These are phyloP conservation scores for Ochropacha duplaris DNA, from an alignment of 2,888 invertebrate species.

Conservation along the genomic window DNA sequence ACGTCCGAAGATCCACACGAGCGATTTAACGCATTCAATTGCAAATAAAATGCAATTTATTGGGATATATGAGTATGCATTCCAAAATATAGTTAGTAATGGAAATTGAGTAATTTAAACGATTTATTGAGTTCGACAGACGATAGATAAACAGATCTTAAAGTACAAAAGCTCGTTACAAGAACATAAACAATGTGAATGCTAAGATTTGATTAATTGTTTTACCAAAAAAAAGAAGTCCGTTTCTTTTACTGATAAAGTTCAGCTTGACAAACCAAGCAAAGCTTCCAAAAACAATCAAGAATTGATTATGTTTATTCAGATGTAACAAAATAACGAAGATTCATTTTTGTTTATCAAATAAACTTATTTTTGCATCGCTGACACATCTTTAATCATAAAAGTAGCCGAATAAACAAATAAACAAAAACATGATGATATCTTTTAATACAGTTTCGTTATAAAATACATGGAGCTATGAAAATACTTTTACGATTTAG, in stretches of 20 bases:
- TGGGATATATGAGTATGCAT: background rate
- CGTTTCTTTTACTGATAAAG: too few species aligned
- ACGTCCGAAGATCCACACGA: constrained; percentile 42
- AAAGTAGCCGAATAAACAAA: background rate
- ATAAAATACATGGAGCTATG: background rate
- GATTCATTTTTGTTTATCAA: background rate
- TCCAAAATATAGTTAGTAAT: background rate
- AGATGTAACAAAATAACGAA: too few species aligned
- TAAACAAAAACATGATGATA: background rate
- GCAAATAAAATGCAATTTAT: constrained; percentile 6
- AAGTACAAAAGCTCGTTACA: too few species aligned
- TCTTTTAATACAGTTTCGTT: background rate
- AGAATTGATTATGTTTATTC: too few species aligned
- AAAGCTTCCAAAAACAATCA: too few species aligned
- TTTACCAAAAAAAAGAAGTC: too few species aligned
- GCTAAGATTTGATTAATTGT: too few species aligned
- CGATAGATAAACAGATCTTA: background rate
- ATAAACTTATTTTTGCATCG: background rate
- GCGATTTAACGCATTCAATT: constrained; percentile 31
- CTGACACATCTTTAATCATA: background rate
- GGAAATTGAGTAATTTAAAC: background rate
- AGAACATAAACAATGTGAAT: too few species aligned
- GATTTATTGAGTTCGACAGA: background rate
- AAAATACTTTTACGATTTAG: constrained; percentile 3
- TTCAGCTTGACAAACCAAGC: too few species aligned